Evolutionary conservation across 1,140 invertebrate genomes (phyloP), one percentile per base, ranked within the genome.

Genomic region (Piezodorus guildinii): DNA sequence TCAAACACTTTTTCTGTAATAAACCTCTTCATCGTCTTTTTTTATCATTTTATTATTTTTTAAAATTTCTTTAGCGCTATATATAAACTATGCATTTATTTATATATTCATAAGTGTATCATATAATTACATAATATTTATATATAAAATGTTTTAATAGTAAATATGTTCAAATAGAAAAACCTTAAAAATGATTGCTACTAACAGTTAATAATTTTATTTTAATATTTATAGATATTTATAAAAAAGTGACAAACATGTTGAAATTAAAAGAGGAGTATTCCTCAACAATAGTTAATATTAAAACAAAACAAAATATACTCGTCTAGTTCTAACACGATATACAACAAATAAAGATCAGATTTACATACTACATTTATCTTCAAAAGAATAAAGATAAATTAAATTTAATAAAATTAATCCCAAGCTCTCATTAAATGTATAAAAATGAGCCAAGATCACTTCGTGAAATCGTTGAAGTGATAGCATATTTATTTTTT

Each of bases 161-260:
- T 46, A 46, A 46, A 46, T 46, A 46, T 46, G 45, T 46, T 46
- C 45, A 46, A 46, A 46, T 46, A 46, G 45, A 46, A 19, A 46
- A 46, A 46, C 45, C 45, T 46, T 46, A 46, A 46, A 46, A 46
- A 46, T 46, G 45, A 46, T 46, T 46, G 45, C 45, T 46, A 46
- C 45, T 46, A 46, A 46, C 45, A 46, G 15, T 15, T 46, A 46
- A 46, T 46, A n/a, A 46, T 19, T n/a, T n/a, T 46, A 46, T 46
- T n/a, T 46, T 46, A 5, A 46, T 46, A 46, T 46, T 46, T 19
- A 19, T 46, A 46, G 45, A 46, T 46, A 46, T 46, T 46, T 46
- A 46, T 46, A 46, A 46, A 46, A 46, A 15, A 19, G 17, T 15
- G 15, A 15, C 15, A 15, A 46, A n/a, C 17, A 46, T 46, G 45